These are phyloP conservation scores for Drosophila glabriapex DNA, from an alignment of 2,888 invertebrate genomes.

Conservation along the genomic window DNA sequence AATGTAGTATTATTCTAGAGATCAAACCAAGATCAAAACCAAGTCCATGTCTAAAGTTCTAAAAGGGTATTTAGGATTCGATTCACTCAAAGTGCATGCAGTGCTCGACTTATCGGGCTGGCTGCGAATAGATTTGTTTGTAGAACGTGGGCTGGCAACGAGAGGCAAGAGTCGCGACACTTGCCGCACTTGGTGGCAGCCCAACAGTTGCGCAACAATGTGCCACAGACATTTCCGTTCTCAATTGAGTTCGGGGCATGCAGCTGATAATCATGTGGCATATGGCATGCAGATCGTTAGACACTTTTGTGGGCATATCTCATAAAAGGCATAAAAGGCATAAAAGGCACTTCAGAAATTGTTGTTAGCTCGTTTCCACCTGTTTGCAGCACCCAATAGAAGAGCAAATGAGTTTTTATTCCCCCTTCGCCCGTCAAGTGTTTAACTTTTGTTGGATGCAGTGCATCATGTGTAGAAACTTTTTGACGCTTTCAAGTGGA, in stretches of 20 bases:
- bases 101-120: conserved; percentile 33
- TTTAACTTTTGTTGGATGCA: conserved; percentile 16
- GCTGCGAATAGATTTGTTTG: conserved; percentile 29
- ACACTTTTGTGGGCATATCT: conserved; percentile 17
- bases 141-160: conserved; percentile 51
- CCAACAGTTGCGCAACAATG: conserved; percentile 56
- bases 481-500: conserved; percentile 58
- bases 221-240: conserved; percentile 66
- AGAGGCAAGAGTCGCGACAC: conserved; percentile 20
- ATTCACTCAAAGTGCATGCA: not conserved
- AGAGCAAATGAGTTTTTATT: conserved; percentile 5
- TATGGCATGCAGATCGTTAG: conserved; percentile 22
- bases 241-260: conserved; percentile 62
- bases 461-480: conserved; percentile 25
- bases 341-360: conserved; percentile 23
- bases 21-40: not conserved
- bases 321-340: conserved; percentile 8
- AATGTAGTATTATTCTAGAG: not conserved
- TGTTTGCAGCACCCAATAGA: conserved; percentile 22
- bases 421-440: not conserved
- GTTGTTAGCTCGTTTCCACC: conserved; percentile 33
- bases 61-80: conserved; percentile 20
- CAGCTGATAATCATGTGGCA: conserved; percentile 28
- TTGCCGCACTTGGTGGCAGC: conserved; percentile 35
- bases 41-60: not conserved